Base-by-base conservation (phyloP, 2,888 invertebrate genomes). In the Epistrophe grossulariae region DNA sequence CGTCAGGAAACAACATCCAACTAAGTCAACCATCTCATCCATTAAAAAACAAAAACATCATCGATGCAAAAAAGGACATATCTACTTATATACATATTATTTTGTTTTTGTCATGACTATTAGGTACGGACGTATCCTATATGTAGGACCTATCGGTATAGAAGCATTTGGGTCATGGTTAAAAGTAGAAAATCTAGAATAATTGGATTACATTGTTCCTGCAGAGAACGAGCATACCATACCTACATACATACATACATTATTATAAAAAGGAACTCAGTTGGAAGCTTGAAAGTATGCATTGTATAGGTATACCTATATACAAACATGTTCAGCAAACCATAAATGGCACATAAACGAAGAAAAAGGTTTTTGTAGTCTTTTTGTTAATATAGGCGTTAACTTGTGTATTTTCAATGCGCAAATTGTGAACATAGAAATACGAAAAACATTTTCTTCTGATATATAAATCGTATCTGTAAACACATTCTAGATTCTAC, bases 121-220 rank as follows among this genome's bases (percentile, higher is more conserved):
- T n/a, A 60, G 9, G 19, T n/a, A n/a, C n/a, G n/a, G n/a, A n/a
- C n/a, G n/a, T n/a, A n/a, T n/a, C n/a, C n/a, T n/a, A n/a, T n/a
- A 24, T 40, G 38, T 11, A 38, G 70, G 52, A 52, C 24, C 24
- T 40, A 15, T 52, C n/a, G 40, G 38, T n/a, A 70, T 24, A 50
- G 38, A 50, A 59, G 17, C 59, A 80, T 71, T 71, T 57, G 59
- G 80, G 74, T 84, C 84, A 80, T 80, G 84, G 84, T 84, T 76
- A 80, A 76, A 84, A 59, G 64, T 66, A 74, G 66, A 74, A 40
- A 76, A 80, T 84, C 76, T 59, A 66, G 45, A 60, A 80, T 84
- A 84, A 76, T 84, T 84, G 80, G 64, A 84, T 84, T 80, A 71
- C 76, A 74, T 80, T 76, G 71, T 71, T 80, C 50, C 70, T 76